Conservation (phyloP, 1,140 invertebrate species). For the Nebria ingens region DNA sequence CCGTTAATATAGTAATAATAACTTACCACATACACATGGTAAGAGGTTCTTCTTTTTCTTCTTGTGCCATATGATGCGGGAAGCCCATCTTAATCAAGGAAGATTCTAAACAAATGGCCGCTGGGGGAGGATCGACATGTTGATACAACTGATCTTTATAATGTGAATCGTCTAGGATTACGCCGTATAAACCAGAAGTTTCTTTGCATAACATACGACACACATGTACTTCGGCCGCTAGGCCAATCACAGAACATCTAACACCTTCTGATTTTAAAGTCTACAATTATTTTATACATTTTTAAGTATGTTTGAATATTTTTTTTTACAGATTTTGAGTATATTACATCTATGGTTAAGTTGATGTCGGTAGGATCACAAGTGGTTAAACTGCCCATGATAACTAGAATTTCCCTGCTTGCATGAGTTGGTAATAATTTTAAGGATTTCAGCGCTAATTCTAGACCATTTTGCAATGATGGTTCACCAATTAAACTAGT, state of each 20-base stretch:
- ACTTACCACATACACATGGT: slow-evolving; percentile 80
- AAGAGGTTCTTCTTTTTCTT: slow-evolving; percentile 54
- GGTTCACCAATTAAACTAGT: slow-evolving; percentile 70
- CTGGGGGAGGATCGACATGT: slow-evolving; percentile 81
- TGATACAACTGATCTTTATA: slow-evolving; percentile 66
- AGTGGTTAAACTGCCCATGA: slow-evolving; percentile 89
- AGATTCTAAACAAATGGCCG: slow-evolving; percentile 66
- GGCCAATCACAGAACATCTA: slow-evolving; percentile 85
- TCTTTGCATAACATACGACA: slow-evolving; percentile 74
- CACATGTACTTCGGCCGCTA: slow-evolving; percentile 90
- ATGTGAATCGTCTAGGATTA: slow-evolving; percentile 87
- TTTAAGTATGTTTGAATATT: neutral
- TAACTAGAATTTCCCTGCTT: slow-evolving; percentile 81
- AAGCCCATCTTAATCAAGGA: slow-evolving; percentile 91
- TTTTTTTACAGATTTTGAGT: neutral
- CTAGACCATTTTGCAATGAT: slow-evolving; percentile 89
- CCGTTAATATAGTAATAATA: too few species aligned
- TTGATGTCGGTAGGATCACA: slow-evolving; percentile 93
- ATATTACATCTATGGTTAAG: slow-evolving; percentile 67
- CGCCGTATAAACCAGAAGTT: slow-evolving; percentile 76
- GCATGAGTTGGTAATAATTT: slow-evolving; percentile 86
- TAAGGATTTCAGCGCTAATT: slow-evolving; percentile 76
- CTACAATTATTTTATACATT: slow-evolving; percentile 32
- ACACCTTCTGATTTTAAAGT: slow-evolving; percentile 61
- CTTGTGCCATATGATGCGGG: slow-evolving; percentile 55